A percentile compares a stretch with the other conserved stretches of the same genome.
Evolutionary conservation across 2,888 invertebrate genomes (phyloP).

Genomic region (Yponomeuta sedellus): DNA sequence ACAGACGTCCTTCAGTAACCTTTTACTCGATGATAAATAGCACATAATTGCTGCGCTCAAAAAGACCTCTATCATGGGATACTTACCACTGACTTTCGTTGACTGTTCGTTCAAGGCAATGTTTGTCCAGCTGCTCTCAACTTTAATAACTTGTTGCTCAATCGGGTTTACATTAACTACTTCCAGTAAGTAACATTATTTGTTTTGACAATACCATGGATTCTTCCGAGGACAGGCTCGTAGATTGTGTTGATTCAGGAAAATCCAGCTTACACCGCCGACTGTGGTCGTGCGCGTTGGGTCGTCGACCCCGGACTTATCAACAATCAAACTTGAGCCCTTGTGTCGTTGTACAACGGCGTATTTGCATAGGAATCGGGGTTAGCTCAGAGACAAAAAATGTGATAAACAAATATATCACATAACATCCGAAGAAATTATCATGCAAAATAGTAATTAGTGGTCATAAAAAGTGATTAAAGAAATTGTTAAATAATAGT

Average conservation of each 20-base stretch:
- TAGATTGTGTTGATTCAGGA: conserved; percentile 45
- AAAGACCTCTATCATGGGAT: no score
- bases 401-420: neutral
- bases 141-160: neutral
- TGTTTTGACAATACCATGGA: neutral
- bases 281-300: conserved; percentile 57
- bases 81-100: no score
- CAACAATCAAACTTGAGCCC: conserved; percentile 59
- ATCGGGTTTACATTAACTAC: neutral
- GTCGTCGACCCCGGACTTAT: conserved; percentile 64
- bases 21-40: no score
- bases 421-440: neutral
- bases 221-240: neutral
- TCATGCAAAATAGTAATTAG: no score
- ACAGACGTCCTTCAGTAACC: no score
- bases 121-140: neutral
- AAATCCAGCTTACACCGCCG: conserved; percentile 40
- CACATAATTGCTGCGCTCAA: no score
- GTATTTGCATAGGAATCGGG: conserved; percentile 47
- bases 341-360: conserved; percentile 33
- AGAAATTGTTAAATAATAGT: no score
- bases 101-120: neutral
- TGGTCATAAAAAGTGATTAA: no score
- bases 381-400: neutral
- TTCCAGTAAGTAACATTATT: neutral